phyloP scores from a whole-genome alignment of 2,797 vertebrate species.

The Epinephelus awoara region DNA sequence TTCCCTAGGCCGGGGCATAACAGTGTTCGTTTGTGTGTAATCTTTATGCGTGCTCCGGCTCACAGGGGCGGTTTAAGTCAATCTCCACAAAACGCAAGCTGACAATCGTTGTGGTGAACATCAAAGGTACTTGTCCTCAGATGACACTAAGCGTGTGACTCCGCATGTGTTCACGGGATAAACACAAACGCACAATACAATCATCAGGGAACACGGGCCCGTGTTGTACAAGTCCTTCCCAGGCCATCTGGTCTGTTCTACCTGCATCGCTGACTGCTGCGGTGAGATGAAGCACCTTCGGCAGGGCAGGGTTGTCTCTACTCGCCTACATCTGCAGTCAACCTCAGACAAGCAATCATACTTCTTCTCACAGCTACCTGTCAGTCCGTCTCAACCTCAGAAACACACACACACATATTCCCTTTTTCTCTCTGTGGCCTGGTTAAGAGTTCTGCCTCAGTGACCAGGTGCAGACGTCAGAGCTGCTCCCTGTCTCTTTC shows the following conservation, averaged over 20 bases:
- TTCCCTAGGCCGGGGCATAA: too few relatives aligned
- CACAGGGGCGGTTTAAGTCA: constrained; percentile 16
- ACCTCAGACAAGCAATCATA: constrained; percentile 68
- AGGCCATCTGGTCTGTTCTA: constrained; percentile 71
- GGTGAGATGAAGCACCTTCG: constrained; percentile 57
- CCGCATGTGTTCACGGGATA: constrained; percentile 46
- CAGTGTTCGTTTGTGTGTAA: neutral
- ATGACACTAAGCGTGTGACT: constrained; percentile 49
- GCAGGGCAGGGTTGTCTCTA: constrained; percentile 55
- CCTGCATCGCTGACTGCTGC: constrained; percentile 61
- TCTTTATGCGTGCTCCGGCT: constrained; percentile 2
- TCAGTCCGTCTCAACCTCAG: constrained; percentile 73
- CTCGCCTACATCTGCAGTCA: constrained; percentile 65
- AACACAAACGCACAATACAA: constrained; percentile 62
- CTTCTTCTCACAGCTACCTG: constrained; percentile 68
- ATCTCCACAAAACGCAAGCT: constrained; percentile 18
- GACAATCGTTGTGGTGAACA: constrained; percentile 39
- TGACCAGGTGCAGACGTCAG: constrained; percentile 63
- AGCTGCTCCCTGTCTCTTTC: constrained; percentile 52
- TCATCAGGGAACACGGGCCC: constrained; percentile 61
- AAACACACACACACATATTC: constrained; percentile 26
- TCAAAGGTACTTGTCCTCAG: constrained; percentile 54
- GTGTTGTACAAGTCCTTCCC: constrained; percentile 59
- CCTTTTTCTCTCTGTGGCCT: constrained; percentile 51
- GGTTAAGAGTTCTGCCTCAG: constrained; percentile 73